Base-by-base conservation (phyloP, 2,797 vertebrate species). In the Meriones psammophilus region DNA sequence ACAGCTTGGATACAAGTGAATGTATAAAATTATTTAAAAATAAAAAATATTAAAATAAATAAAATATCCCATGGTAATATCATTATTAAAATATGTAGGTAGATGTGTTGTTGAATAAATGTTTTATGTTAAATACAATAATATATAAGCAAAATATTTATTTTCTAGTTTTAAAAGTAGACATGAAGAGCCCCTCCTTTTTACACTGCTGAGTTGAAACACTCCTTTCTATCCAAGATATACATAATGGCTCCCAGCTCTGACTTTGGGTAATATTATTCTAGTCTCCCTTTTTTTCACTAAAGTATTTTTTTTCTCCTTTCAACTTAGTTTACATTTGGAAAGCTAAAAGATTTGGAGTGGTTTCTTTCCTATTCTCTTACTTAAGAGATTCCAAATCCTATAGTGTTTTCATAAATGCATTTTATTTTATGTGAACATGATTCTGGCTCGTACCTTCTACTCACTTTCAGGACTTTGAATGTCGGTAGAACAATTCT, bases 401-500 rank as follows among this genome's bases (percentile, higher is more conserved):
- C 39, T 28, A 74, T 14, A 80, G 17, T 64, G 8, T 2, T 76
- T 78, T 96, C 80, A 50, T 78, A 79, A 80, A 56, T 89, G 94
- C 56, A 24, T 50, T 50, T 88, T 68, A n/a, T 64, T 42, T 58
- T 96, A 69, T 88, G 28, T 89, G 8, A 91, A 79, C 58, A 3
- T 74, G 33, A 88, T 77, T 87, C 14, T 39, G 77, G 56, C 58
- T n/a, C 54, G 94, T 8, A 78, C 46, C 54, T 91, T 95, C 56
- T 26, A 71, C 76, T 88, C 91, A 78, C 87, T 93, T 96, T 91
- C 22, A 94, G 46, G 26, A 73, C 73, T 8, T 95, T 14, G 1
- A 3, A 0, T n/a, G 33, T 10, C 71, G 60, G 42, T 33, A 58
- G 85, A 86, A 91, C 56, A 89, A 89, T 85, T 74, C 42, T 26